phyloP scores from a whole-genome alignment of 2,113 vertebrate genomes.

The Megalops atlanticus region DNA sequence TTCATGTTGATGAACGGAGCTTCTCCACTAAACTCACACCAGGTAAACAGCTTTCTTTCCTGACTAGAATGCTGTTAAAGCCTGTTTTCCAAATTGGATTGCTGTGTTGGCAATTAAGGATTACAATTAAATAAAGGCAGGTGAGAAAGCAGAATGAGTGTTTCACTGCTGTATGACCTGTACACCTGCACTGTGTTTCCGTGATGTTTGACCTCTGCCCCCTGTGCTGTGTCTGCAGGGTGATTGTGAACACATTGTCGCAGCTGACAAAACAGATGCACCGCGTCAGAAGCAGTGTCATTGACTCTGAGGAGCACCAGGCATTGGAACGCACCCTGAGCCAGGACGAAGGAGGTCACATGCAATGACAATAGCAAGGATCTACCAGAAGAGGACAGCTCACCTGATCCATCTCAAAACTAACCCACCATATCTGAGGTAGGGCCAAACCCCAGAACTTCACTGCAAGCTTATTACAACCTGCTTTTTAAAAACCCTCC shows the following conservation, averaged over 20 bases:
- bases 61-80: background rate
- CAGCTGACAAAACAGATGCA: slow-evolving; percentile 82
- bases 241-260: slow-evolving; percentile 79
- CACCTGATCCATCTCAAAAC: background rate
- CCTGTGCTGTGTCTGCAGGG: slow-evolving; percentile 53
- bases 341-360: too few species aligned
- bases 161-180: slow-evolving; percentile 8
- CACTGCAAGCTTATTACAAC: background rate
- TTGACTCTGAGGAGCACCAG: slow-evolving; percentile 71
- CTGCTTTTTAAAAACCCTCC: background rate
- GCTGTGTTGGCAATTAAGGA: background rate
- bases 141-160: slow-evolving; percentile 24
- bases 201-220: slow-evolving; percentile 35
- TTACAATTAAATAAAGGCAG: slow-evolving; percentile 37
- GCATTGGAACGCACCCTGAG: slow-evolving; percentile 62
- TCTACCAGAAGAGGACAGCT: background rate
- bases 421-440: background rate
- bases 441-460: background rate
- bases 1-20: background rate
- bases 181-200: slow-evolving; percentile 26
- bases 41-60: background rate
- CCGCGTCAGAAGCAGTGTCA: slow-evolving; percentile 75
- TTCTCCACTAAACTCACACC: background rate
- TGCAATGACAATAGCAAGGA: background rate
- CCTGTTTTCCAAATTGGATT: too few species aligned